Base-by-base conservation (phyloP, 2,888 invertebrate species). In the Xestia c-nigrum region DNA sequence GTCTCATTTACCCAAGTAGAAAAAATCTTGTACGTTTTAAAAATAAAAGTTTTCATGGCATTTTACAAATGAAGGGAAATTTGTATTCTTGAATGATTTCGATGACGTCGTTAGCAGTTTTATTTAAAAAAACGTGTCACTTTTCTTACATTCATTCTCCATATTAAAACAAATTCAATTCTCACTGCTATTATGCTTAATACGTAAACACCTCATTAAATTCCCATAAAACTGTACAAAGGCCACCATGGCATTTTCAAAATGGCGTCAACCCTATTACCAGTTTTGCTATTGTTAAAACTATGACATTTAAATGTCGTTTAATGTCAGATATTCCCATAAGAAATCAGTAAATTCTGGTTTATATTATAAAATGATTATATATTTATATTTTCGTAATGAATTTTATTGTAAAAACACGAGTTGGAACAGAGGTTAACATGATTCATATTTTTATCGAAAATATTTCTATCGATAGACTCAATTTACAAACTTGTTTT, bases 221-320 rank as follows among this genome's bases (percentile, higher is more conserved):
- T 57, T 55, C 59, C 38, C 31, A 55, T 83, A 78, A 61, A 83
- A 21, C n/a, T 16, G 5, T 5, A 5, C 46, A 74, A 83, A 83
- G 73, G 86, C 43, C 68, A 63, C 19, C 57, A 21, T 83, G 88
- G 61, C 85, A 88, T 87, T 87, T 70, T 21, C 66, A 69, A 88
- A 88, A 87, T 88, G 88, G 82, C 85, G 79, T 55, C 80, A 73
- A 73, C 47, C 75, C 67, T 61, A 76, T 78, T 69, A 76, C 19
- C 16, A 4, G 38, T 12, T 46, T n/a, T 52, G 50, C 68, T 64
- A 66, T 88, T 86, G 80, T 81, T 68, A 81, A 78, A 86, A 73
- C 63, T 74, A 50, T 85, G 88, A 76, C 86, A 87, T 88, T 88
- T 81, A 80, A 86, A 88, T 84, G 80, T 72, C 87, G 78, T 68